Evolutionary conservation across 2,797 vertebrate genomes (phyloP), one percentile per base, ranked within the genome.

Genomic region (Bovichtus variegatus): DNA sequence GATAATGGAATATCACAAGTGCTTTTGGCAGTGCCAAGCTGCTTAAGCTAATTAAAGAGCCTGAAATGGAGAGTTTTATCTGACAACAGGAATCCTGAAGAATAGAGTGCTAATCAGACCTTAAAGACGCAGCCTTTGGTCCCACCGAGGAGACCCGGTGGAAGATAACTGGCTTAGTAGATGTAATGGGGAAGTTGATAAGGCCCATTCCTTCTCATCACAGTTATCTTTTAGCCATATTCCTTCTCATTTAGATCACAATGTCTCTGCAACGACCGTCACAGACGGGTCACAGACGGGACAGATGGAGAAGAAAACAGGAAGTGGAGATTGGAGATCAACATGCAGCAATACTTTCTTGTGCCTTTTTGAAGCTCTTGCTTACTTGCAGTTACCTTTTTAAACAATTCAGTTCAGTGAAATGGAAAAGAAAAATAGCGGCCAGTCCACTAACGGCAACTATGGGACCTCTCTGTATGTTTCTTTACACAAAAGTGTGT

Each of bases 1-100:
- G 83, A 83, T 92, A 93, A 94, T 91, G 88, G 46, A 94, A 87
- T 90, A 89, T 92, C 82, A 85, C 79, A 70, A 87, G 82, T 58
- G 80, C 84, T 81, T 84, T 87, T 87, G 87, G 88, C 77, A 81
- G 55, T 21, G 66, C 81, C 70, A 75, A 83, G 86, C 89, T 83
- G 82, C 81, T 87, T 81, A 81, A 87, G 79, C 87, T 92, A 89
- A 94, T 91, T 93, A 91, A 91, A 87, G 74, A 77, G 66, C 44
- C 65, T 71, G 71, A 82, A 89, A 86, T 63, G 63, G 60, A 76
- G 74, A 80, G 80, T 79, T 82, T 87, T 89, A 81, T 88, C 70
- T 62, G 71, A 66, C 67, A 72, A 64, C 38, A 54, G 75, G 75
- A 83, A 85, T 91, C 67, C 71, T 53, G 62, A 71, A 61, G 74